Base-by-base conservation (phyloP, 2,113 vertebrate species). In the Chaenocephalus aceratus region DNA sequence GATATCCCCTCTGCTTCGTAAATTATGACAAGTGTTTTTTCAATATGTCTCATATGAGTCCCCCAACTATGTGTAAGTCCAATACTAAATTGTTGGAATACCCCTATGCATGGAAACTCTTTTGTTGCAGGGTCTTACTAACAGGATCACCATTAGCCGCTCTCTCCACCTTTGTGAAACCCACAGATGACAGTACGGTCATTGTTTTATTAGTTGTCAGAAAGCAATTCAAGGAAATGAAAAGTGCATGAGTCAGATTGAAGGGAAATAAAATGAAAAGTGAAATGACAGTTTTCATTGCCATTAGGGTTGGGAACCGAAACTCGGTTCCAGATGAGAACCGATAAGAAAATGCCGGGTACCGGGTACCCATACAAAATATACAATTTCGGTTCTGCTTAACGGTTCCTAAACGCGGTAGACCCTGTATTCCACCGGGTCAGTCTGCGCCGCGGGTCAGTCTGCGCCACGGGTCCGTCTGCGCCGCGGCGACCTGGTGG, bases 221-320 rank as follows among this genome's bases (percentile, higher is more conserved):
- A 6, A 62, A 63, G 56, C 67, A 6, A 57, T 69, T 62, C 57
- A n/a, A 23, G 26, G 62, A 73, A 81, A 78, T 45, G 21, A 46
- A n/a, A 45, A 54, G 52, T 14, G 36, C 26, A 46, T 72, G 78
- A 76, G 72, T 84, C 82, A 84, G 15, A 34, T 72, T 73, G 36
- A 30, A 58, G 36, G 21, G 63, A 53, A 82, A 62, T 11, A 3
- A 15, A 84, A 51, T 15, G 49, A 72, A 60, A 60, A 3, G 2
- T 34, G 9, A 54, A 63, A 79, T 69, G 2, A 16, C 21, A 18
- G 21, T 67, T 23, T 59, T 46, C 11, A 46, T 66, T 69, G 63
- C 44, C 51, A 49, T 60, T 21, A 21, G 21, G 21, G 21, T 21
- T 21, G 21, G 21, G 21, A 21, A 21, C 21, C 21, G 21, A 21